A percentile compares a stretch with the other conserved stretches of the same genome.
These are phyloP conservation scores for Planiliza haematocheilus DNA, from an alignment of 2,113 vertebrate species.

Conservation along the genomic window DNA sequence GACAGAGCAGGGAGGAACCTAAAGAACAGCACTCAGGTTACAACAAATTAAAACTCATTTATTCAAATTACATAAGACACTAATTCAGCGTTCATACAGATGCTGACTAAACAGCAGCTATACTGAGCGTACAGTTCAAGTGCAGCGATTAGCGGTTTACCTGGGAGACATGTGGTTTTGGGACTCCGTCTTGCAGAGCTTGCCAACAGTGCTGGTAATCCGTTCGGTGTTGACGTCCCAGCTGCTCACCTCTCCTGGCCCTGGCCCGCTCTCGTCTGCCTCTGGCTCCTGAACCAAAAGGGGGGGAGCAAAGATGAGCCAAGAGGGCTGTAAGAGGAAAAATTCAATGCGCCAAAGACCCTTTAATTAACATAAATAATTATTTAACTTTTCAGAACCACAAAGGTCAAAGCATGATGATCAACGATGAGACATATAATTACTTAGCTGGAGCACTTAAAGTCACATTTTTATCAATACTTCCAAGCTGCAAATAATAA, in stretches of 20 bases:
- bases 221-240: constrained; percentile 80
- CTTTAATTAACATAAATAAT: neutral
- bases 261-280: constrained; percentile 66
- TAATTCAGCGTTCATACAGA: neutral
- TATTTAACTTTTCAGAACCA: neutral
- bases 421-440: too few relatives aligned
- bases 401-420: neutral
- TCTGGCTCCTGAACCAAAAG: constrained; percentile 73
- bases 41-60: neutral
- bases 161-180: constrained; percentile 85
- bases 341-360: neutral
- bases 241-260: constrained; percentile 70
- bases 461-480: neutral
- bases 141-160: constrained; percentile 53
- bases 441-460: neutral
- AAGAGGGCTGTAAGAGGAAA: constrained; percentile 17
- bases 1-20: neutral
- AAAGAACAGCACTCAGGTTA: neutral
- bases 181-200: constrained; percentile 83
- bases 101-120: constrained; percentile 1
- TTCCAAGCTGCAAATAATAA: neutral
- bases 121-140: constrained; percentile 17
- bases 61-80: neutral
- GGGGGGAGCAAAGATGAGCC: constrained; percentile 20
- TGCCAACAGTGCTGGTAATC: constrained; percentile 74